Conservation (phyloP, 2,797 vertebrate species). For the Distichodus sexfasciatus region DNA sequence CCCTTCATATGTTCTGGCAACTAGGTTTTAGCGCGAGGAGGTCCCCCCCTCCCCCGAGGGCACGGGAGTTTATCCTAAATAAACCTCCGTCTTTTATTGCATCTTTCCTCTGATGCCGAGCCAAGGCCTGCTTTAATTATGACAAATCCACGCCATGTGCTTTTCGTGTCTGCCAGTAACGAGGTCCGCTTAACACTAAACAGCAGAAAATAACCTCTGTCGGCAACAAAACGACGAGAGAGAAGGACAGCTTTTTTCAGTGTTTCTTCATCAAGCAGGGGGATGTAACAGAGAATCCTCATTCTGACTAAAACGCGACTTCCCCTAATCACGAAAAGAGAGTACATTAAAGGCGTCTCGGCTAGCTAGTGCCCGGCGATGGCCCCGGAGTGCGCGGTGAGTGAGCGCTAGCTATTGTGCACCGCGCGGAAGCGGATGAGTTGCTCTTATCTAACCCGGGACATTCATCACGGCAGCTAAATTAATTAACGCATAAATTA, state of each 20-base stretch:
- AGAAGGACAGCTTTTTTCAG: slow-evolving; percentile 25
- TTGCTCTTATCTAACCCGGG: slow-evolving; percentile 67
- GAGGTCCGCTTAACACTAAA: slow-evolving; percentile 62
- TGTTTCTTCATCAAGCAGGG: slow-evolving; percentile 49
- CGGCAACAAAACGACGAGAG: slow-evolving; percentile 26
- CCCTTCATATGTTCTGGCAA: slow-evolving; percentile 77
- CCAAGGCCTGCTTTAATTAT: slow-evolving; percentile 76
- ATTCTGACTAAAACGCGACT: slow-evolving; percentile 49
- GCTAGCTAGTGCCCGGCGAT: slow-evolving; percentile 31
- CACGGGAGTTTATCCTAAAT: slow-evolving; percentile 73
- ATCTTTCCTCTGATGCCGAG: slow-evolving; percentile 65
- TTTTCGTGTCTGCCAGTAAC: slow-evolving; percentile 66
- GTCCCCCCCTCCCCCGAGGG: slow-evolving; percentile 62
- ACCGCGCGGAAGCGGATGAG: slow-evolving; percentile 56
- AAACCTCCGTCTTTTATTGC: slow-evolving; percentile 73
- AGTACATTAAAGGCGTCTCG: slow-evolving; percentile 55
- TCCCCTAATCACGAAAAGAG: slow-evolving; percentile 32
- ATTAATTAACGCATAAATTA: slow-evolving; percentile 80
- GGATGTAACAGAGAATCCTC: slow-evolving; percentile 33
- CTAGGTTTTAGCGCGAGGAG: slow-evolving; percentile 69
- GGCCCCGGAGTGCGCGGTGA: slow-evolving; percentile 19
- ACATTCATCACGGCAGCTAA: slow-evolving; percentile 76
- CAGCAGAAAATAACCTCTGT: slow-evolving; percentile 55
- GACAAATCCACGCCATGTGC: slow-evolving; percentile 73
- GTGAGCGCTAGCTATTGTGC: slow-evolving; percentile 31